Base-by-base conservation (phyloP, 2,113 vertebrate species). In the Aspidoscelis tigris region DNA sequence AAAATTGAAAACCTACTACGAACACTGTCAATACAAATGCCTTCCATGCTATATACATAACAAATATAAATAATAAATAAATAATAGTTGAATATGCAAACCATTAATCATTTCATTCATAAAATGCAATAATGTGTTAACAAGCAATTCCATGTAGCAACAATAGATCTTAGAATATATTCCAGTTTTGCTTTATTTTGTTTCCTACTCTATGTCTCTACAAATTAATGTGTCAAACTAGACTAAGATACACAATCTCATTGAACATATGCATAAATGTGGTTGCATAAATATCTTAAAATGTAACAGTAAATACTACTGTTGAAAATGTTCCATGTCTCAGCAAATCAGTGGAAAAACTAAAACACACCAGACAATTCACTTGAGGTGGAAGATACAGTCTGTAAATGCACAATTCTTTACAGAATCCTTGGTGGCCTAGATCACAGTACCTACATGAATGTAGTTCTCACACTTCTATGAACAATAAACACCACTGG, bases 401-500 rank as follows among this genome's bases (percentile, higher is more conserved):
- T 58, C 50, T 53, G 11, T 41, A 53, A 61, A 72, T 73, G 14
- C 33, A 71, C 69, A 53, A 18, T 61, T 18, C n/a, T 43, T 58
- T 20, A 73, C 69, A 81, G 20, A 43, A 72, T 81, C 69, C 53
- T 81, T 61, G 39, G 69, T 61, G 69, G 11, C 33, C 3, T 39
- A 43, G 50, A 72, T 81, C 69, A 61, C 68, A 81, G 8, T 69
- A 16, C 10, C 68, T 55, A 71, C 68, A 71, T 14, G 20, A 58
- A 22, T 79, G 61, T 71, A 81, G 20, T 81, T 55, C 21, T 71
- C 65, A 69, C 50, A 68, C 68, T 71, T 81, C 47, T 69, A 58
- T 71, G 68, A 53, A 81, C 79, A 71, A 55, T 81, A 21, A 81
- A 24, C 33, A 81, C 68, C 68, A 71, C 3, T 81, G 79, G 68